Percentiles rank a stretch among this genome's conserved stretches.
phyloP scores from a whole-genome alignment of 2,797 vertebrate species.

The Sebastes minor region DNA sequence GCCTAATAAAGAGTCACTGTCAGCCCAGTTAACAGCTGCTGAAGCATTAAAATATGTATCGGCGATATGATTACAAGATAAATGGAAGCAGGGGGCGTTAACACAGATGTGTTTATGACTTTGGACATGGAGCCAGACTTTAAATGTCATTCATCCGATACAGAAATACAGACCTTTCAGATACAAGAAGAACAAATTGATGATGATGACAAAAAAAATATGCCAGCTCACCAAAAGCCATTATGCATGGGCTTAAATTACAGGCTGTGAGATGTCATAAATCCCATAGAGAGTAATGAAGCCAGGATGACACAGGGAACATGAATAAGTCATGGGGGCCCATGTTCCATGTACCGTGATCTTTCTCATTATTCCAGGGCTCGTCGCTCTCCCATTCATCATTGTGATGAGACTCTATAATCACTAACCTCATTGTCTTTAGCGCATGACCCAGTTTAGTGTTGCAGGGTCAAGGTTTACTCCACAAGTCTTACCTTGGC shows the following conservation, averaged over 20 bases:
- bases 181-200: slow-evolving; percentile 28
- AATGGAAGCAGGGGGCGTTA: background rate
- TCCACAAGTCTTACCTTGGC: background rate
- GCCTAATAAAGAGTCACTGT: slow-evolving; percentile 20
- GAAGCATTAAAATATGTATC: slow-evolving; percentile 5
- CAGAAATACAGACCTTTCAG: background rate
- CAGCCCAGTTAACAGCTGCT: slow-evolving; percentile 12
- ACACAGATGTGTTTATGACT: slow-evolving; percentile 12
- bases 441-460: slow-evolving; percentile 27
- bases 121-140: background rate
- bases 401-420: slow-evolving; percentile 39
- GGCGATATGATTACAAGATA: slow-evolving; percentile 1
- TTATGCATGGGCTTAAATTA: slow-evolving; percentile 65
- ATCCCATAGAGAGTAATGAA: slow-evolving; percentile 59
- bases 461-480: slow-evolving; percentile 23
- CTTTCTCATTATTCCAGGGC: slow-evolving; percentile 53
- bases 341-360: slow-evolving; percentile 47
- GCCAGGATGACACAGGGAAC: slow-evolving; percentile 35
- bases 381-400: slow-evolving; percentile 57
- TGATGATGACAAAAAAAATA: slow-evolving; percentile 35
- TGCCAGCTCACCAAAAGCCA: slow-evolving; percentile 37
- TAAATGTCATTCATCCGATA: background rate
- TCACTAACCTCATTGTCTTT: slow-evolving; percentile 26
- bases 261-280: slow-evolving; percentile 56
- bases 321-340: slow-evolving; percentile 72